Evolutionary conservation across 2,797 vertebrate genomes (phyloP).

Genomic region (Phataginus tricuspis): DNA sequence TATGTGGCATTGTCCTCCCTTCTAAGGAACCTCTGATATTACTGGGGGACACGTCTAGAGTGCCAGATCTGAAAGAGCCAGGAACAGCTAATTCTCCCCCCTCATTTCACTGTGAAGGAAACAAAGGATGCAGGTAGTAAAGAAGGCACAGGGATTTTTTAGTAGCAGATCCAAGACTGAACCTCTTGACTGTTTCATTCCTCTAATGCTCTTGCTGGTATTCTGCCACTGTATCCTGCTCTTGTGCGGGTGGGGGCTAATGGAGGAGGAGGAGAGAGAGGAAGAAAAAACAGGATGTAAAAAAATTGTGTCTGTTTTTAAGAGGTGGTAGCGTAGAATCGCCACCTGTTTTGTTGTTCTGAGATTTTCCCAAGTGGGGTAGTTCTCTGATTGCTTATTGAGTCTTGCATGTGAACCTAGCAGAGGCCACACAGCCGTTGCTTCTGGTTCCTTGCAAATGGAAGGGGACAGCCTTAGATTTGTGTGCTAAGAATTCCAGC

Average conservation of each 20-base stretch:
- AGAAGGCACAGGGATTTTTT: not conserved
- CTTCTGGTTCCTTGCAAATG: not conserved
- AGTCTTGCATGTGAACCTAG: not conserved
- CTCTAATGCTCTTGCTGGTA: too few species aligned
- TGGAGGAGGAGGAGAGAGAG: not conserved
- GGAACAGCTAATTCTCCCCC: not conserved
- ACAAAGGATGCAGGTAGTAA: not conserved
- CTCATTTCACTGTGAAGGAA: not conserved
- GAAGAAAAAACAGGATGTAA: not conserved
- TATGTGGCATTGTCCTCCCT: not conserved
- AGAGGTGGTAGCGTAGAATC: rapidly evolving
- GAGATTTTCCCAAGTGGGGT: not conserved
- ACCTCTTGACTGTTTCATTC: not conserved
- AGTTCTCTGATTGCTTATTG: not conserved
- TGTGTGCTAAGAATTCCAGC: not conserved
- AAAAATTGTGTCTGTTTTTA: not conserved
- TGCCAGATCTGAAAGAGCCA: not conserved
- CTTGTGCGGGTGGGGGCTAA: too few species aligned
- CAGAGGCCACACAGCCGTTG: rapidly evolving
- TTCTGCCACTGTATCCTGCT: not conserved
- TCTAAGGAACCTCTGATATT: not conserved
- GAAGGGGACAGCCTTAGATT: not conserved
- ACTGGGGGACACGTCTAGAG: not conserved
- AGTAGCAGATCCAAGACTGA: not conserved
- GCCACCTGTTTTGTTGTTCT: not conserved